Conservation (phyloP, 1,140 invertebrate species). For the Drosophila truncata region DNA sequence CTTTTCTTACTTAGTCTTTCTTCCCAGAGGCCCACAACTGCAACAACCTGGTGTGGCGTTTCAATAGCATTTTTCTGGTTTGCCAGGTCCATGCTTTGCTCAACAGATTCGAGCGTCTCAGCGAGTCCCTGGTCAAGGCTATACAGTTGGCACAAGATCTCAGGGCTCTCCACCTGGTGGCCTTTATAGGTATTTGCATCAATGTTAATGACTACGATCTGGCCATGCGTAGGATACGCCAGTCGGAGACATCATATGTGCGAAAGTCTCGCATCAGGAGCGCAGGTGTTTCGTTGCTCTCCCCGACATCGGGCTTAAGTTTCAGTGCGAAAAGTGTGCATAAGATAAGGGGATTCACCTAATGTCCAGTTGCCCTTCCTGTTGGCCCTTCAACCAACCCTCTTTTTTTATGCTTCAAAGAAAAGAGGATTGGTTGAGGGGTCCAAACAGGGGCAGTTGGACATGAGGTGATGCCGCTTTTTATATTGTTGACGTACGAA, state of each 20-base stretch:
- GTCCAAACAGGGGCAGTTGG: not conserved
- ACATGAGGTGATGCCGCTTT: not conserved
- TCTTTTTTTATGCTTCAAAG: too few relatives aligned
- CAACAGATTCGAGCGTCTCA: constrained; percentile 41
- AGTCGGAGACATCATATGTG: not conserved
- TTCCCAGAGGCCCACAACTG: constrained; percentile 47
- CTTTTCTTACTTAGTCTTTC: too few relatives aligned
- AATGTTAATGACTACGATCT: constrained; percentile 51
- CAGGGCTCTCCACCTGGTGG: constrained; percentile 25
- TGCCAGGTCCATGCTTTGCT: constrained; percentile 61
- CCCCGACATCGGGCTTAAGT: not conserved
- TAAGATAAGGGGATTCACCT: not conserved
- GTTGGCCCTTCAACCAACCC: not conserved
- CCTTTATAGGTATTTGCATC: constrained; percentile 52
- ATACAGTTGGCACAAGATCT: constrained; percentile 33
- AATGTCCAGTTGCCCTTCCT: not conserved
- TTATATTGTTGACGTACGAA: not conserved
- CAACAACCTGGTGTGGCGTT: constrained; percentile 53
- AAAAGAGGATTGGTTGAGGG: not conserved
- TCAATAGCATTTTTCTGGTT: constrained; percentile 57
- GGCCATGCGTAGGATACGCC: constrained; percentile 5
- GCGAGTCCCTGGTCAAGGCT: constrained; percentile 44
- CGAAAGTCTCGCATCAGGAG: not conserved
- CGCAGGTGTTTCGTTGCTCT: not conserved
- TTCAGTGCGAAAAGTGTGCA: not conserved